Conservation (phyloP, 1,140 invertebrate species). For the Sitophilus oryzae region DNA sequence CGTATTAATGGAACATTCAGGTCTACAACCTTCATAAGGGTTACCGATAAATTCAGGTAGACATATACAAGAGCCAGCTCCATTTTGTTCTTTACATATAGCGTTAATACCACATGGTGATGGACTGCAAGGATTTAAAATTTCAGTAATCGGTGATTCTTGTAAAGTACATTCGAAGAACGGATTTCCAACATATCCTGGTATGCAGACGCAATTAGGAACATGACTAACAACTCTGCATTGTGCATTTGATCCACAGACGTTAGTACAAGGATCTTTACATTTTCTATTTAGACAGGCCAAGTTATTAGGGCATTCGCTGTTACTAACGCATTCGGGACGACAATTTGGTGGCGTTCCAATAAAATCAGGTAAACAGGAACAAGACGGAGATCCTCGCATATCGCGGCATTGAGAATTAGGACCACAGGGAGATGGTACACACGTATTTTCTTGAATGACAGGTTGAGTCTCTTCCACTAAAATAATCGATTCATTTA, state of each 20-base stretch:
- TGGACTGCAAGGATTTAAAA: conserved; percentile 56
- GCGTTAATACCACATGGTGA: conserved; percentile 66
- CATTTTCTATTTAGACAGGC: conserved; percentile 60
- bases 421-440: conserved; percentile 53
- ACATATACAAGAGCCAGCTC: conserved; percentile 66
- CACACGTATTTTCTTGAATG: conserved; percentile 48
- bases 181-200: conserved; percentile 53
- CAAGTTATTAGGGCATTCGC: conserved; percentile 58
- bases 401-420: conserved; percentile 49
- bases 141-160: conserved; percentile 43
- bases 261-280: conserved; percentile 59
- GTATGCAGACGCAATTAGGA: conserved; percentile 59
- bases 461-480: conserved; percentile 33
- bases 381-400: conserved; percentile 51
- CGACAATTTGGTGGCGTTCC: conserved; percentile 69
- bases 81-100: conserved; percentile 57
- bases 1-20: conserved; percentile 72
- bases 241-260: conserved; percentile 60
- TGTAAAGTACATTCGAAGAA: conserved; percentile 48
- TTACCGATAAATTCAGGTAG: conserved; percentile 60
- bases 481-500: too few species aligned
- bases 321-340: conserved; percentile 66
- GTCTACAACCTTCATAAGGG: conserved; percentile 68
- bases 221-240: conserved; percentile 63
- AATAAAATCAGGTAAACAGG: conserved; percentile 62